These are phyloP conservation scores for Unio delphinus DNA, from an alignment of 2,888 invertebrate species.

Conservation along the genomic window DNA sequence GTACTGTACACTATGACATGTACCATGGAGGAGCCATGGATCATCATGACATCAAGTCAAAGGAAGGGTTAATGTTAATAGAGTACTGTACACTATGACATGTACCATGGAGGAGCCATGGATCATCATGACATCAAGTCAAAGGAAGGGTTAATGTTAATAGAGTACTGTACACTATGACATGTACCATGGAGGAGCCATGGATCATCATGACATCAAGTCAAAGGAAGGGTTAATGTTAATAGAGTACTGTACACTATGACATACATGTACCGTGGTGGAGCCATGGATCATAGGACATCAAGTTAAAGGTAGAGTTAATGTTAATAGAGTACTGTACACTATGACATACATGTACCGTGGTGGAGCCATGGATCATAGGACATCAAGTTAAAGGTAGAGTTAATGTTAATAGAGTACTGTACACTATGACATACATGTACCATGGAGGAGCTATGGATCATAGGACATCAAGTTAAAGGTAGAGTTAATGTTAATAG, in stretches of 20 bases:
- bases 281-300: conserved; percentile 76
- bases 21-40: conserved; percentile 86
- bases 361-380: conserved; percentile 83
- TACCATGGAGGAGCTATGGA: conserved; percentile 86
- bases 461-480: too few species aligned
- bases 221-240: too few species aligned
- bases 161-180: conserved; percentile 73
- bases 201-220: conserved; percentile 78
- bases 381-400: conserved; percentile 71
- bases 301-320: too few species aligned
- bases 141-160: conserved; percentile 7
- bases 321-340: conserved; percentile 7
- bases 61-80: too few species aligned
- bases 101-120: conserved; percentile 87
- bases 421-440: conserved; percentile 80
- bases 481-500: conserved; percentile 8
- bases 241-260: too few species aligned
- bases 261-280: conserved; percentile 80
- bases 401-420: too few species aligned
- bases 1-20: conserved; percentile 76
- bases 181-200: conserved; percentile 86
- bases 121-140: conserved; percentile 63
- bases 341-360: conserved; percentile 85
- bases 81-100: conserved; percentile 74
- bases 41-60: conserved; percentile 76